A percentile compares a stretch with the other conserved stretches of the same genome.
Evolutionary conservation across 1,140 invertebrate species (phyloP).

Genomic region (Eciton burchellii): DNA sequence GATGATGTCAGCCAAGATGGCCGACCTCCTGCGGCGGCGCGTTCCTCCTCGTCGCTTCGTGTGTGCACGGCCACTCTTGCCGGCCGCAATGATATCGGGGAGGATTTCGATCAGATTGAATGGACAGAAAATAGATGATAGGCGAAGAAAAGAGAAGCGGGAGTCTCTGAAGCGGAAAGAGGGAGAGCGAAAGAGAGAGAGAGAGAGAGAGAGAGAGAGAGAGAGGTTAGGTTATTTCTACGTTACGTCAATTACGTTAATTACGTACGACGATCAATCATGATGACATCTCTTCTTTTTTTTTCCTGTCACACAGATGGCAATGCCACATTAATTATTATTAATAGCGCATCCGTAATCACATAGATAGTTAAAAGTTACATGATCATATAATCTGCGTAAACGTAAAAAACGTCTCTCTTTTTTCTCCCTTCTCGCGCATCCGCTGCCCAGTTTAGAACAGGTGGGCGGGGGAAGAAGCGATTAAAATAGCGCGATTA

Average conservation of each 20-base stretch:
- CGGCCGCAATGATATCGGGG: conserved; percentile 72
- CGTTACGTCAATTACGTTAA: too few species aligned
- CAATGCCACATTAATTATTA: background rate
- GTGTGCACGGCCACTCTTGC: conserved; percentile 45
- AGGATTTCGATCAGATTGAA: conserved; percentile 72
- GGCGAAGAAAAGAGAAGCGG: conserved; percentile 27
- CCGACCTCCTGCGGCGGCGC: conserved; percentile 58
- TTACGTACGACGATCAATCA: too few species aligned
- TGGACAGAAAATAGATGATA: conserved; percentile 65
- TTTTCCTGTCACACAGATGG: background rate
- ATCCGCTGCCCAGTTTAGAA: too few species aligned
- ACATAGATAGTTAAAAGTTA: too few species aligned
- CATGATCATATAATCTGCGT: too few species aligned
- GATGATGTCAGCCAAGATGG: conserved; percentile 76
- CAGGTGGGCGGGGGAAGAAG: too few species aligned
- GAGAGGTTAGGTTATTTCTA: background rate
- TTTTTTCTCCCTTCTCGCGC: too few species aligned
- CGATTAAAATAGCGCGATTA: too few species aligned
- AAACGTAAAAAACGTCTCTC: too few species aligned
- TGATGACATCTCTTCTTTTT: background rate
- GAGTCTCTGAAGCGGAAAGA: background rate
- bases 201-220: background rate
- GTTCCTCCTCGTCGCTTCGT: conserved; percentile 64
- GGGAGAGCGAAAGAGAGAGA: background rate
- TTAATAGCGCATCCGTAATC: too few species aligned